These are phyloP conservation scores for Serilophus lunatus DNA, from an alignment of 2,113 vertebrate species.

Conservation along the genomic window DNA sequence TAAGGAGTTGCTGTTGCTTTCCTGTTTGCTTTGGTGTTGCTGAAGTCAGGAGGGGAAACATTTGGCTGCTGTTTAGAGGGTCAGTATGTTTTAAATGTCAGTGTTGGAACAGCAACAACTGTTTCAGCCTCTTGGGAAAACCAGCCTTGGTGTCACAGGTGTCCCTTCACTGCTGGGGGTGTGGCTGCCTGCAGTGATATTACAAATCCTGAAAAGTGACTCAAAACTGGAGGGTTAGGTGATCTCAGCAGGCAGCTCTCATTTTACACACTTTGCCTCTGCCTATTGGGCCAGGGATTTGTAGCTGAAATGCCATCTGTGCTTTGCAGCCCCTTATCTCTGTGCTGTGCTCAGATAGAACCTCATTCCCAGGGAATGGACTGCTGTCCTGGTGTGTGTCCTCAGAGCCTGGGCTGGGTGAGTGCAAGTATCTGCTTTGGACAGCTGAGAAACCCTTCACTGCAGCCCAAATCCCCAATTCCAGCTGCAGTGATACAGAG, in stretches of 20 bases:
- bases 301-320: neutral
- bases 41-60: neutral
- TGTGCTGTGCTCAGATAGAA: neutral
- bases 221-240: neutral
- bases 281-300: neutral
- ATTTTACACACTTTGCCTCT: neutral
- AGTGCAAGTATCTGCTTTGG: neutral
- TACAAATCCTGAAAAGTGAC: neutral
- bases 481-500: neutral
- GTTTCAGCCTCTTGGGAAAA: neutral
- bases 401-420: neutral
- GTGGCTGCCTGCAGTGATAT: neutral
- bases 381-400: neutral
- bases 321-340: neutral
- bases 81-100: neutral
- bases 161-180: accelerated
- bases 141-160: neutral
- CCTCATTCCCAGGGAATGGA: neutral
- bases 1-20: neutral
- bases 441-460: neutral
- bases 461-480: neutral
- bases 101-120: neutral
- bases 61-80: neutral
- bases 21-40: neutral
- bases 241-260: neutral